phyloP scores from a whole-genome alignment of 2,797 vertebrate species.

The Schizopygopsis malacanthus region DNA sequence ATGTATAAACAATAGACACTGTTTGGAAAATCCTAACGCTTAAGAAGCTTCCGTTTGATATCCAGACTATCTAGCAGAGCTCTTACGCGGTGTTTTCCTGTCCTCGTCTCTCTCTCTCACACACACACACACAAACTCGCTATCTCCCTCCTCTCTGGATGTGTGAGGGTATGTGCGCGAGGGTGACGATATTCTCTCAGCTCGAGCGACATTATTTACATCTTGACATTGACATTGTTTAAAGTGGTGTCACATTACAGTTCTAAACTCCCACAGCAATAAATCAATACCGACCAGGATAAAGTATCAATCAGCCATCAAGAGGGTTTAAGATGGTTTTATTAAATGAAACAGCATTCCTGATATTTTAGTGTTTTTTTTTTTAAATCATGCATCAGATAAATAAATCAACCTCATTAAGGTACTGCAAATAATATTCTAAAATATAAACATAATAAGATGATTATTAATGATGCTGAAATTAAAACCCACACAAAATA shows the following conservation, averaged over 20 bases:
- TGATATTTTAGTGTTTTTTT: background rate
- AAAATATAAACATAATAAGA: background rate
- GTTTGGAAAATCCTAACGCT: constrained; percentile 45
- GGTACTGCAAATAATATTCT: background rate
- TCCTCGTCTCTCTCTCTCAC: background rate
- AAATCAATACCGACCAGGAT: constrained; percentile 6
- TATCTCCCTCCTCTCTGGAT: constrained; percentile 29
- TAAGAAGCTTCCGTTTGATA: constrained; percentile 40
- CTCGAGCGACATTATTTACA: constrained; percentile 5
- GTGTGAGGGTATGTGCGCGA: constrained; percentile 55
- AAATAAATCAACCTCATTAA: background rate
- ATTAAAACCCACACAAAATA: background rate
- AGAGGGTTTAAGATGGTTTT: constrained; percentile 17
- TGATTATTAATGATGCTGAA: background rate
- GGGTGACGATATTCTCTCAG: constrained; percentile 40
- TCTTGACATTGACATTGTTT: constrained; percentile 19
- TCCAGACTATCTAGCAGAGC: constrained; percentile 46
- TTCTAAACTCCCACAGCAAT: background rate
- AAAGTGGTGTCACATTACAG: background rate
- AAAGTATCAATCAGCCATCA: background rate
- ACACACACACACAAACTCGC: background rate
- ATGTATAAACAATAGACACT: background rate
- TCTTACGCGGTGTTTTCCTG: constrained; percentile 44
- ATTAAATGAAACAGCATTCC: constrained; percentile 17
- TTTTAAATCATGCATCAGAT: background rate